Evolutionary conservation across 2,888 invertebrate species (phyloP).

Genomic region (Trachelus iudaicus): DNA sequence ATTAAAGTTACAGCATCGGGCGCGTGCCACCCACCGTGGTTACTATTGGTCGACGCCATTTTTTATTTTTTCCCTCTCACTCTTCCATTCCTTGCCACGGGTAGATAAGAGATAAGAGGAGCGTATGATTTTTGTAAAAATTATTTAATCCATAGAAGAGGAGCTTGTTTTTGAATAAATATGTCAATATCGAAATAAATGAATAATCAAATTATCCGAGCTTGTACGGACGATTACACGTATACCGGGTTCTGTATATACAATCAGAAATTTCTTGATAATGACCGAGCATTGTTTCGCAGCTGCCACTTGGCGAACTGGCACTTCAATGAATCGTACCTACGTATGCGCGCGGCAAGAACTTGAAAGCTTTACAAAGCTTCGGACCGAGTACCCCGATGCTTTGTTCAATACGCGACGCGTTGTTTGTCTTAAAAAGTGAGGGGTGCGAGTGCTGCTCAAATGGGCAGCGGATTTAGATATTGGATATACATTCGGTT

Average conservation of each 20-base stretch:
- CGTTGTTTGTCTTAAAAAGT: conserved; percentile 55
- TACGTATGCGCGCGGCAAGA: neutral
- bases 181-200: neutral
- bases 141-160: neutral
- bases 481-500: conserved; percentile 43
- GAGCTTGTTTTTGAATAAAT: neutral
- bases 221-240: neutral
- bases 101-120: neutral
- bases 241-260: neutral
- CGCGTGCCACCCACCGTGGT: conserved; percentile 59
- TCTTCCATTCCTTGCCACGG: neutral
- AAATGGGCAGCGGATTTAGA: conserved; percentile 61
- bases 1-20: conserved; percentile 61
- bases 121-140: neutral
- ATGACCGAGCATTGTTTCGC: conserved; percentile 28
- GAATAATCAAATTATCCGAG: neutral
- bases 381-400: neutral
- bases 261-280: conserved; percentile 5
- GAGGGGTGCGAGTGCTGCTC: conserved; percentile 44
- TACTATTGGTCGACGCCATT: neutral
- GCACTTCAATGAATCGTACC: conserved; percentile 27
- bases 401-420: conserved; percentile 6
- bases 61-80: neutral
- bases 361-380: neutral
- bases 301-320: conserved; percentile 33